Percentiles rank a stretch among this genome's conserved stretches.
These are phyloP conservation scores for Gymnoscopelus braueri DNA, from an alignment of 2,797 vertebrate genomes.

Conservation along the genomic window DNA sequence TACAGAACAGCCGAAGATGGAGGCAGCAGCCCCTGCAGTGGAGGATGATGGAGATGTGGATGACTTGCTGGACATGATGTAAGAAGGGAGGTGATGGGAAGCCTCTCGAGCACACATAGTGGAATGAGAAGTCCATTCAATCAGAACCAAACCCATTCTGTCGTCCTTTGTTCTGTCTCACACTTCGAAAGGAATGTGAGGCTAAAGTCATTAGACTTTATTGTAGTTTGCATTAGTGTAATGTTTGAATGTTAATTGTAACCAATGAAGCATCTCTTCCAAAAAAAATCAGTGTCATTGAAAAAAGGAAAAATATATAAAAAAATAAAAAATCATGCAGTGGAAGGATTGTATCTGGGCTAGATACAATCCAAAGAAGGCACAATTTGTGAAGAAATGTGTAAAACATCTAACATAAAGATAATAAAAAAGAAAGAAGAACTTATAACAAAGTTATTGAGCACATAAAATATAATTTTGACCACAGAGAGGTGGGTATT, in stretches of 20 bases:
- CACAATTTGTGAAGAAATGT: too few species aligned
- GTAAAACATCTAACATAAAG: too few species aligned
- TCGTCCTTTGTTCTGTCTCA: slow-evolving; percentile 52
- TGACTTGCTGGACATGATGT: slow-evolving; percentile 97
- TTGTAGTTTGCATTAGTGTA: neutral
- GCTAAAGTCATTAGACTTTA: slow-evolving; percentile 2
- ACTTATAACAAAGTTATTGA: too few species aligned
- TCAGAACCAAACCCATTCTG: slow-evolving; percentile 43
- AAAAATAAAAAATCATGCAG: too few species aligned
- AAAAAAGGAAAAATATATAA: too few species aligned
- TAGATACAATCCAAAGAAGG: too few species aligned
- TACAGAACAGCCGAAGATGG: slow-evolving; percentile 78
- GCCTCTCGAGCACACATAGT: slow-evolving; percentile 24
- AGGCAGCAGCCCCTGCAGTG: slow-evolving; percentile 49
- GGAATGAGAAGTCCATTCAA: slow-evolving; percentile 42
- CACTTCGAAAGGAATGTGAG: too few species aligned
- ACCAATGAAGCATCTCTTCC: too few species aligned
- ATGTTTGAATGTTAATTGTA: too few species aligned
- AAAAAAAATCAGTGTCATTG: neutral
- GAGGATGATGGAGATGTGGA: slow-evolving; percentile 92
- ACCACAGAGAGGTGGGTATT: neutral
- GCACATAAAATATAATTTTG: slow-evolving; percentile 21
- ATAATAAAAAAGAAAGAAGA: too few species aligned
- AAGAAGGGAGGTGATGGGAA: slow-evolving; percentile 56
- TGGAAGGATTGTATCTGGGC: too few species aligned